Evolutionary conservation across 2,113 vertebrate species (phyloP).

Genomic region (Panthera tigris): DNA sequence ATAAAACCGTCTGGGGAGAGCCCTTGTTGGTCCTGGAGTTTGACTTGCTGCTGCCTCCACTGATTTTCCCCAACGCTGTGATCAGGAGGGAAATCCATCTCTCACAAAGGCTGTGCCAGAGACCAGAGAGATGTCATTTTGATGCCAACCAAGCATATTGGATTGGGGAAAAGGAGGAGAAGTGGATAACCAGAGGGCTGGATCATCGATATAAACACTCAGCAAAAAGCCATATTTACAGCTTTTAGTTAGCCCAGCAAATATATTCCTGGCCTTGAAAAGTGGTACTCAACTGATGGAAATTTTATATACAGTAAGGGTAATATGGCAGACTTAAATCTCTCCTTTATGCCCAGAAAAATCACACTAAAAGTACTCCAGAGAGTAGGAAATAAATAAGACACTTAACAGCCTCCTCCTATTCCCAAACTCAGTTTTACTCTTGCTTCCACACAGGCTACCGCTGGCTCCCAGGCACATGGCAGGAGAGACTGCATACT

Average conservation of each 20-base stretch:
- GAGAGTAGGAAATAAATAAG: neutral
- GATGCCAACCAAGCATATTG: constrained; percentile 12
- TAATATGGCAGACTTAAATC: neutral
- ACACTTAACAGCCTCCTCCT: neutral
- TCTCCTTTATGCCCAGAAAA: constrained; percentile 3
- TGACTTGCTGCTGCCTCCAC: neutral
- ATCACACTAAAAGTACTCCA: neutral
- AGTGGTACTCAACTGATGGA: neutral
- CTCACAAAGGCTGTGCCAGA: neutral
- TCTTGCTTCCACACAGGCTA: neutral
- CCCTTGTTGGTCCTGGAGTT: neutral
- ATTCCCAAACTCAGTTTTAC: constrained; percentile 7
- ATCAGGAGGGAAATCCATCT: neutral
- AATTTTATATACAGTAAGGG: neutral
- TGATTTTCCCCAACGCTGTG: too few species aligned
- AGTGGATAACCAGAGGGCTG: neutral
- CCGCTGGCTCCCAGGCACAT: neutral
- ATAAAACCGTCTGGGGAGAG: neutral
- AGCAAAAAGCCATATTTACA: neutral
- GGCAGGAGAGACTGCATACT: neutral
- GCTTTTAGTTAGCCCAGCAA: neutral
- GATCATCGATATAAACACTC: neutral
- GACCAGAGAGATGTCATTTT: neutral
- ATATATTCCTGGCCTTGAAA: constrained; percentile 30
- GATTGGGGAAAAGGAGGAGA: neutral